phyloP scores from a whole-genome alignment of 2,797 vertebrate species.

The Scolopax bukidnonensis region DNA sequence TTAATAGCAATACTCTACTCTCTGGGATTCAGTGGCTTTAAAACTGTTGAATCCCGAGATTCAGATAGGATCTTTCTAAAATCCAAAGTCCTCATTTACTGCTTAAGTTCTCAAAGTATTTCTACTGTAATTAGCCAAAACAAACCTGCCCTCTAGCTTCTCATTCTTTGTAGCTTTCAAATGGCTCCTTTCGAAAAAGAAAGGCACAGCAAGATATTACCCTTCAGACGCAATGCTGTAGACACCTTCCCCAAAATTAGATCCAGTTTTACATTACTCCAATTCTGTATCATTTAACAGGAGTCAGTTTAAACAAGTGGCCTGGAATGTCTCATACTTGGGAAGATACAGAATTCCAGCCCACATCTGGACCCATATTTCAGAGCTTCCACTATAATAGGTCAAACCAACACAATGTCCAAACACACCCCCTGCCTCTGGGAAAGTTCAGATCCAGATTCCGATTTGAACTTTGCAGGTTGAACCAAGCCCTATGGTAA shows the following conservation, averaged over 20 bases:
- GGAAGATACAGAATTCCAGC: not conserved
- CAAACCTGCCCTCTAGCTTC: not conserved
- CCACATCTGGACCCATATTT: not conserved
- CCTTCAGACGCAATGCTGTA: not conserved
- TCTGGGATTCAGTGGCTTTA: constrained; percentile 51
- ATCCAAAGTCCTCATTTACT: constrained; percentile 3
- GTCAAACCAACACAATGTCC: constrained; percentile 15
- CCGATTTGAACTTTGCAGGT: constrained; percentile 33
- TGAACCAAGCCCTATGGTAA: constrained; percentile 27
- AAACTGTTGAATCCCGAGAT: constrained; percentile 35
- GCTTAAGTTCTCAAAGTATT: constrained; percentile 22
- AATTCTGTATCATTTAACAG: not conserved
- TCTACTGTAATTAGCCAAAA: constrained; percentile 31
- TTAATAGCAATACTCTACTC: constrained; percentile 71
- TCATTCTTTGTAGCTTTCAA: not conserved
- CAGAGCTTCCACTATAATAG: not conserved
- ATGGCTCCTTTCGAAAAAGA: not conserved
- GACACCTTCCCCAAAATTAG: not conserved
- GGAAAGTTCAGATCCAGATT: constrained; percentile 51
- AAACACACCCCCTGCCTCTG: constrained; percentile 22
- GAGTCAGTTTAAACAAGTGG: not conserved
- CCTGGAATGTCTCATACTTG: not conserved
- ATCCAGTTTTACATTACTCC: not conserved
- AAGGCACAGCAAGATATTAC: not conserved
- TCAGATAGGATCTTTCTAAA: constrained; percentile 23